These are phyloP conservation scores for Phenacoccus solenopsis DNA, from an alignment of 1,140 invertebrate genomes.

Conservation along the genomic window DNA sequence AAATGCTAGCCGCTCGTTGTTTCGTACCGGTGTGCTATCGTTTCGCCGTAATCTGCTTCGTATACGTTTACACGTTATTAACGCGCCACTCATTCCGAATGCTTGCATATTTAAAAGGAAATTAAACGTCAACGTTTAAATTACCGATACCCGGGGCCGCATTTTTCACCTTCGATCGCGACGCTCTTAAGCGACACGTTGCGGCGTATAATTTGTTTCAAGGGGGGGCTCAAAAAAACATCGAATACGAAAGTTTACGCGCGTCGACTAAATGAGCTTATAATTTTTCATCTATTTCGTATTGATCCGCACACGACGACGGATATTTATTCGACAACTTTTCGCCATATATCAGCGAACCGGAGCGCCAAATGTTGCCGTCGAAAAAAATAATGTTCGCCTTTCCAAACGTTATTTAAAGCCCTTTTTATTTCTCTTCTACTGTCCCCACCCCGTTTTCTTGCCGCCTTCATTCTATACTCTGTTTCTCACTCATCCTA, in stretches of 20 bases:
- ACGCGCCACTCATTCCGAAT: not conserved
- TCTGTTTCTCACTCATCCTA: too few species aligned
- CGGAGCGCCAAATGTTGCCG: not conserved
- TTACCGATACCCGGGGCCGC: not conserved
- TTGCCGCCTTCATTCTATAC: too few species aligned
- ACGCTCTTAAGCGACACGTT: not conserved
- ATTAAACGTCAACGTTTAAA: not conserved
- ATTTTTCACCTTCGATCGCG: not conserved
- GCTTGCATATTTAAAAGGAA: not conserved
- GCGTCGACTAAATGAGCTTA: not conserved
- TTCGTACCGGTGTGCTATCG: too few species aligned
- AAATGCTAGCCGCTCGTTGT: too few species aligned
- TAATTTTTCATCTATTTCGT: constrained; percentile 3
- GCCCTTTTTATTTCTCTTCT: too few species aligned
- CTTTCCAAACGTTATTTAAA: too few species aligned
- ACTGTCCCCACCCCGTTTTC: too few species aligned
- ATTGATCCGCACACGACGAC: not conserved
- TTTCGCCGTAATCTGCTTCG: too few species aligned
- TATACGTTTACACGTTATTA: too few species aligned
- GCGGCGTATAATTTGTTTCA: not conserved
- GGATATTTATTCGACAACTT: not conserved
- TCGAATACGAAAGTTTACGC: not conserved
- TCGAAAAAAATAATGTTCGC: too few species aligned
- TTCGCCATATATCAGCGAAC: not conserved
- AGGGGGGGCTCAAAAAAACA: not conserved